These are phyloP conservation scores for Caloenas nicobarica DNA, from an alignment of 2,113 vertebrate species.

Conservation along the genomic window DNA sequence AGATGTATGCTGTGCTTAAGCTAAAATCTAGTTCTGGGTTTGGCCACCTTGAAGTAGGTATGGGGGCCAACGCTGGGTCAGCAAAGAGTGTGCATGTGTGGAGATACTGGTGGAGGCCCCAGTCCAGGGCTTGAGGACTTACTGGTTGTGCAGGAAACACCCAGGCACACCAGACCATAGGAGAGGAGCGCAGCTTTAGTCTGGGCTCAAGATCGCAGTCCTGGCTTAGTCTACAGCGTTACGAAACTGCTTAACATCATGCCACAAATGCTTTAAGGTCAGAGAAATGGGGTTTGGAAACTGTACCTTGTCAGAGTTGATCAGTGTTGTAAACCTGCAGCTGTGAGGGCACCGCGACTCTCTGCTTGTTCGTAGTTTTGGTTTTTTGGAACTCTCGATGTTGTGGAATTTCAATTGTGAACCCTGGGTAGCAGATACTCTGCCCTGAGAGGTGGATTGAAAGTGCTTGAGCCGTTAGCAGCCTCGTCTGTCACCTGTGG, in stretches of 20 bases:
- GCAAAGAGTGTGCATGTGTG: not conserved
- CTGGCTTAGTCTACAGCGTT: fast-evolving
- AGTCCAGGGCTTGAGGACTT: too few relatives aligned
- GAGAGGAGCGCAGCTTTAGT: too few relatives aligned
- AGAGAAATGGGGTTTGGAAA: not conserved
- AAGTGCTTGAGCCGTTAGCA: not conserved
- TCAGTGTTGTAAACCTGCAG: not conserved
- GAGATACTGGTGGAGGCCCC: too few relatives aligned
- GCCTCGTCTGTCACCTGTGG: fast-evolving
- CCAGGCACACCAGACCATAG: too few relatives aligned
- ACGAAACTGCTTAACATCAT: not conserved
- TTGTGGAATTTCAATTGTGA: slow-evolving; percentile 7
- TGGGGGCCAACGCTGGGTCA: not conserved
- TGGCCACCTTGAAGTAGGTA: fast-evolving
- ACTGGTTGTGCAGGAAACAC: too few relatives aligned
- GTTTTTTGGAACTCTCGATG: not conserved
- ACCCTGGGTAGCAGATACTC: slow-evolving; percentile 1
- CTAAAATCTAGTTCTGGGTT: not conserved
- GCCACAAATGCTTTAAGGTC: not conserved
- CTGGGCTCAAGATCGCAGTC: not conserved
- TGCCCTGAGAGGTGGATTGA: not conserved
- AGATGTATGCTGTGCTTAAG: not conserved
- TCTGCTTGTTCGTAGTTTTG: not conserved
- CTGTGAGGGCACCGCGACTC: not conserved
- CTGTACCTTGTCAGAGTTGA: fast-evolving